Evolutionary conservation across 2,113 vertebrate species (phyloP).

Genomic region (Ibidorhyncha struthersii): DNA sequence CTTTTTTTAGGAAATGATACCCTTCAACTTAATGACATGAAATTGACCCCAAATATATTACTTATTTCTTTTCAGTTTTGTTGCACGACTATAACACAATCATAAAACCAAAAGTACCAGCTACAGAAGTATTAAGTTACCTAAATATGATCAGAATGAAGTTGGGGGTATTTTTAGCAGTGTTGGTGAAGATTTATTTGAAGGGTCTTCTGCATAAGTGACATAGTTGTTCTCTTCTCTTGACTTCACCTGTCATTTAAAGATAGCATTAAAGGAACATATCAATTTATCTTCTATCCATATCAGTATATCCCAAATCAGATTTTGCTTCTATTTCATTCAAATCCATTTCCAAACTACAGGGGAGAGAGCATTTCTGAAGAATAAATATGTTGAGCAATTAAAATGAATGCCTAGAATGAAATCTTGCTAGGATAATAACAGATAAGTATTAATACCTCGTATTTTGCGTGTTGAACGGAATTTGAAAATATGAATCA

Average conservation of each 20-base stretch:
- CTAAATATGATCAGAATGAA: neutral
- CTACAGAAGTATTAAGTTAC: neutral
- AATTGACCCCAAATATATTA: neutral
- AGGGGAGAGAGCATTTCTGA: neutral
- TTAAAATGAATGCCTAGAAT: neutral
- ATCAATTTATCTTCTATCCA: neutral
- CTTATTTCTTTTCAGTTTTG: neutral
- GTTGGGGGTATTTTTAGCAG: neutral
- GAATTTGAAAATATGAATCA: neutral
- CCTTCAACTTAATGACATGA: neutral
- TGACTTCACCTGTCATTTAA: neutral
- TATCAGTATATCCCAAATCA: neutral
- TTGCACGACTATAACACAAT: neutral
- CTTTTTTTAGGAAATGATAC: constrained; percentile 27
- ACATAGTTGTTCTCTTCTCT: neutral
- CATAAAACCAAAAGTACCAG: neutral
- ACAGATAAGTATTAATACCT: neutral
- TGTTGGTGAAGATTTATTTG: neutral
- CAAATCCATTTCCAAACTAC: neutral
- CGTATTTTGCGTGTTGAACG: neutral
- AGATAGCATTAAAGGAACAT: neutral
- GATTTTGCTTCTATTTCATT: neutral
- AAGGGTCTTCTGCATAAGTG: neutral
- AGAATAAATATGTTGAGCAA: neutral
- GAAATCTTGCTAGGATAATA: neutral